A percentile compares a stretch with the other conserved stretches of the same genome.
phyloP scores from a whole-genome alignment of 2,888 invertebrate species.

The Elegia similella region DNA sequence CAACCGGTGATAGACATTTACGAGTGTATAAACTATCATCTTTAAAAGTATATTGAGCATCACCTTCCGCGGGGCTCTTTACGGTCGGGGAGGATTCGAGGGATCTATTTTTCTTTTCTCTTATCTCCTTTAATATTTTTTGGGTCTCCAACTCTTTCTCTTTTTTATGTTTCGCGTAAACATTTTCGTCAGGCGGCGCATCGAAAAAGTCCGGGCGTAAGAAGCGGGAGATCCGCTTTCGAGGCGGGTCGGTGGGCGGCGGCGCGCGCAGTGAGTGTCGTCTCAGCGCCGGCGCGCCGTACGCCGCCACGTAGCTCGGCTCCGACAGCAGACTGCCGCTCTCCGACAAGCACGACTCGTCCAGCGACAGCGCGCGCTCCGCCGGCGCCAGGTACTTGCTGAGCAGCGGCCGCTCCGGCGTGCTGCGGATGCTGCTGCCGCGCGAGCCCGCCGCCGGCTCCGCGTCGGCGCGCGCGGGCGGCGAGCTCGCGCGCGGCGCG shows the following conservation, averaged over 20 bases:
- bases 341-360: constrained; percentile 56
- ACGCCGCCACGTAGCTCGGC: constrained; percentile 67
- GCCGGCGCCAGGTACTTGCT: constrained; percentile 80
- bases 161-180: constrained; percentile 82
- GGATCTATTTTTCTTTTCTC: constrained; percentile 81
- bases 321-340: constrained; percentile 56
- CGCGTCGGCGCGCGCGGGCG: constrained; percentile 33
- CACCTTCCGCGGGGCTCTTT: constrained; percentile 48
- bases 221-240: constrained; percentile 84
- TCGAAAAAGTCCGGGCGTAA: constrained; percentile 90
- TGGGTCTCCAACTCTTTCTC: constrained; percentile 86
- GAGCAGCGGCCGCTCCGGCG: constrained; percentile 77
- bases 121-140: constrained; percentile 84
- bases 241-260: constrained; percentile 61
- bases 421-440: constrained; percentile 43
- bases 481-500: constrained; percentile 30
- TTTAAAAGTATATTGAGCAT: constrained; percentile 40
- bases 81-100: constrained; percentile 49
- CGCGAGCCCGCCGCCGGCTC: constrained; percentile 24
- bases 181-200: constrained; percentile 84
- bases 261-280: constrained; percentile 55
- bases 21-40: constrained; percentile 46
- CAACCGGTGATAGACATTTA: constrained; percentile 63
- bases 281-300: constrained; percentile 46
- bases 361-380: constrained; percentile 57